A percentile compares a stretch with the other conserved stretches of the same genome.
Evolutionary conservation across 2,888 invertebrate genomes (phyloP).

Genomic region (Heteromyza rotundicornis): DNA sequence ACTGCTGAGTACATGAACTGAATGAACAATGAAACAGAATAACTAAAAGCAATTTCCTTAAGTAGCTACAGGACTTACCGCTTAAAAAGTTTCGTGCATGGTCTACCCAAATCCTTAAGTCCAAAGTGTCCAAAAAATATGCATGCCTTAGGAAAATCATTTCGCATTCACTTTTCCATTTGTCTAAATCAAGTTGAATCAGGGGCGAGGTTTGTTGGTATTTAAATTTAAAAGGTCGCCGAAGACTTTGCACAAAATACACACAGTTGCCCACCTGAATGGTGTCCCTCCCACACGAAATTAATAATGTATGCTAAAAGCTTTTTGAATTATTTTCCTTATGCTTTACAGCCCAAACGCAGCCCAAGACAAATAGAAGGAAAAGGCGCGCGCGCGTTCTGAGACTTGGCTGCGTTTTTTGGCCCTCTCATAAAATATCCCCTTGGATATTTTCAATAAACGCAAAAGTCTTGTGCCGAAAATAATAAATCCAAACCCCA

Average conservation of each 20-base stretch:
- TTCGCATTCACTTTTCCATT: slow-evolving; percentile 31
- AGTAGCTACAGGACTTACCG: too few relatives aligned
- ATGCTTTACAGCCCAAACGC: too few relatives aligned
- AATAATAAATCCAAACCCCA: slow-evolving; percentile 23
- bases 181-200: slow-evolving; percentile 31
- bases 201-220: slow-evolving; percentile 16
- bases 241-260: slow-evolving; percentile 1
- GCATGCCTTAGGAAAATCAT: slow-evolving; percentile 20
- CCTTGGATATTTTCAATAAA: slow-evolving; percentile 37
- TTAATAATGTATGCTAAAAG: slow-evolving; percentile 60
- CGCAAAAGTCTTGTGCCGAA: slow-evolving; percentile 24
- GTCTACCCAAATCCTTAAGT: too few relatives aligned
- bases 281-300: slow-evolving; percentile 29
- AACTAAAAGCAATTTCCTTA: too few relatives aligned
- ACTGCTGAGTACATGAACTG: too few relatives aligned
- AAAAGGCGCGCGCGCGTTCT: too few relatives aligned
- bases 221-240: slow-evolving; percentile 31
- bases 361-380: too few relatives aligned
- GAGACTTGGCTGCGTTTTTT: too few relatives aligned
- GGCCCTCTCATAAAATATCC: slow-evolving; percentile 27
- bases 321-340: slow-evolving; percentile 58
- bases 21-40: too few relatives aligned
- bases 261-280: neutral
- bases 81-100: too few relatives aligned
- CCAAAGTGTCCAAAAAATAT: neutral